Percentiles rank a stretch among this genome's conserved stretches.
Evolutionary conservation across 2,888 invertebrate genomes (phyloP).

Genomic region (Drosophila anceps): DNA sequence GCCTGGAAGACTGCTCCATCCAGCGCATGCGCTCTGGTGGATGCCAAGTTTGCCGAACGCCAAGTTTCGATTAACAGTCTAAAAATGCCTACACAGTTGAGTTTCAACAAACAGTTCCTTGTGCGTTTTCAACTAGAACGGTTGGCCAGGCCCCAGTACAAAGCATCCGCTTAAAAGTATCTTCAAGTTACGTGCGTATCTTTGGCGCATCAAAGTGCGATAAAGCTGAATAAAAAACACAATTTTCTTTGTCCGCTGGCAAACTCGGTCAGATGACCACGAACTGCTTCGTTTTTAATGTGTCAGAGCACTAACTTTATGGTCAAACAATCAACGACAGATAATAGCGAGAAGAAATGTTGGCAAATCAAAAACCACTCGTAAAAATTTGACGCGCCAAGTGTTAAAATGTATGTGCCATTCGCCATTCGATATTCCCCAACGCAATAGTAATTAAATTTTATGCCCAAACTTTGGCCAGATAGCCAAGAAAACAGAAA

Average conservation of each 20-base stretch:
- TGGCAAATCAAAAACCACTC: slow-evolving; percentile 54
- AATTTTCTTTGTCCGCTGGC: slow-evolving; percentile 17
- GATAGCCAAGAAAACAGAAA: slow-evolving; percentile 10
- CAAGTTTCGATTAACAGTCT: slow-evolving; percentile 40
- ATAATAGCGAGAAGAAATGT: slow-evolving; percentile 66
- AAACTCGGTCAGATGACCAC: slow-evolving; percentile 39
- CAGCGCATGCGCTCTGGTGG: slow-evolving; percentile 69
- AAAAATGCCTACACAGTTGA: slow-evolving; percentile 69
- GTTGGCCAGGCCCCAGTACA: slow-evolving; percentile 40
- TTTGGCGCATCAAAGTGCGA: slow-evolving; percentile 18
- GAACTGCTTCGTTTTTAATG: slow-evolving; percentile 62
- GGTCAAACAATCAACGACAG: slow-evolving; percentile 52
- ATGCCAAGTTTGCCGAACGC: slow-evolving; percentile 62
- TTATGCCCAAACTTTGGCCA: slow-evolving; percentile 68
- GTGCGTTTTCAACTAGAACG: slow-evolving; percentile 77
- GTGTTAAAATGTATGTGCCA: slow-evolving; percentile 68
- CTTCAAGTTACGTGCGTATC: slow-evolving; percentile 18
- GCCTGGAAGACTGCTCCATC: slow-evolving; percentile 47
- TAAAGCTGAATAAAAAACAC: slow-evolving; percentile 10
- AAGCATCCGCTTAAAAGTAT: slow-evolving; percentile 3
- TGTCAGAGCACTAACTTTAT: slow-evolving; percentile 63
- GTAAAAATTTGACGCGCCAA: slow-evolving; percentile 48
- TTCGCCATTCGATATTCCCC: slow-evolving; percentile 14
- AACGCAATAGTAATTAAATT: slow-evolving; percentile 74
- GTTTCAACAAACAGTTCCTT: slow-evolving; percentile 74